Evolutionary conservation across 2,888 invertebrate species (phyloP).

Genomic region (Trachelus iudaicus): DNA sequence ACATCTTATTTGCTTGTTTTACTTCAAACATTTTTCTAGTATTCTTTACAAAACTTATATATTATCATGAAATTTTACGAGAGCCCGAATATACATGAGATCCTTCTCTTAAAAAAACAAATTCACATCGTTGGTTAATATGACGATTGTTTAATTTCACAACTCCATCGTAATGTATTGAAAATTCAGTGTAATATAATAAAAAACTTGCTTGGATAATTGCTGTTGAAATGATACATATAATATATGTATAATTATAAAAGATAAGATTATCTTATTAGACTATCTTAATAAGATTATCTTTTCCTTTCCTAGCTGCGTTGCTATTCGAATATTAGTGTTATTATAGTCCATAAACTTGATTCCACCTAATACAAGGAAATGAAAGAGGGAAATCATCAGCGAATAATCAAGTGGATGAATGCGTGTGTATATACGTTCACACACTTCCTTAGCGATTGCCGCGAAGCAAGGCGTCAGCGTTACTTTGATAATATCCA

Average conservation of each 20-base stretch:
- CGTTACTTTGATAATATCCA: neutral
- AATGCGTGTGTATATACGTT: neutral
- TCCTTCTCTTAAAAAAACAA: neutral
- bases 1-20: neutral
- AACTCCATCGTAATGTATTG: neutral
- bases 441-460: neutral
- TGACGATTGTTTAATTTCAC: neutral
- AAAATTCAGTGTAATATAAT: neutral
- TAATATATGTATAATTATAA: neutral
- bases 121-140: neutral
- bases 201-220: neutral
- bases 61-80: neutral
- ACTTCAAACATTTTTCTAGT: neutral
- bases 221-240: neutral
- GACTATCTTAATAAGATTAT: no score
- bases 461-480: neutral
- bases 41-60: neutral
- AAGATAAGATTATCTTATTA: no score
- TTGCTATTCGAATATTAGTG: neutral
- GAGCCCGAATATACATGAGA: neutral
- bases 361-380: neutral
- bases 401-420: neutral
- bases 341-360: neutral
- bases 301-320: neutral
- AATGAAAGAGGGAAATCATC: neutral